Evolutionary conservation across 1,140 invertebrate species (phyloP).

Genomic region (Portunus trituberculatus): DNA sequence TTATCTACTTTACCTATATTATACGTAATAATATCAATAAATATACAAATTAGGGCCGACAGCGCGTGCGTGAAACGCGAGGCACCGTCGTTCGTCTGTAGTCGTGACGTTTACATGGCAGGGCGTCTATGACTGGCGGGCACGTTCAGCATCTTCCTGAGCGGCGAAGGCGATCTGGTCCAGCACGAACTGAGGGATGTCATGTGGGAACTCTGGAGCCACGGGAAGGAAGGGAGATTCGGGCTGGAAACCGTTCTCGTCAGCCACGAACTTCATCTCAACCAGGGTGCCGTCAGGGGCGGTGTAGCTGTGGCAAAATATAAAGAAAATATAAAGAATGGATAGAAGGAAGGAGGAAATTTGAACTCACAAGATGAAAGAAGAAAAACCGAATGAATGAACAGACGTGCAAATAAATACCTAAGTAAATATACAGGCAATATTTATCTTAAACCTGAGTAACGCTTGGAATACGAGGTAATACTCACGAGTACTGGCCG

Average conservation of each 20-base stretch:
- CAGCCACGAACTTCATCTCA: constrained; percentile 71
- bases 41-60: neutral
- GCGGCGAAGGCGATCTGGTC: constrained; percentile 19
- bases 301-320: constrained; percentile 58
- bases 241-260: constrained; percentile 76
- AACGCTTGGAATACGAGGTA: no score
- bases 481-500: constrained; percentile 63
- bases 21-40: neutral
- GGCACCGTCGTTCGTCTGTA: neutral
- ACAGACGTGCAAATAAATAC: neutral
- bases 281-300: constrained; percentile 68
- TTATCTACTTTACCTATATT: neutral
- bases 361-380: neutral
- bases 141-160: neutral
- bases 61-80: neutral
- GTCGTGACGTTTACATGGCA: neutral
- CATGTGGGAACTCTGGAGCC: constrained; percentile 65
- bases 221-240: constrained; percentile 69
- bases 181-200: constrained; percentile 48
- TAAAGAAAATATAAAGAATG: neutral
- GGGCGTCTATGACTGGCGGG: neutral
- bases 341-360: neutral
- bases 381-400: neutral
- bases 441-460: no score
- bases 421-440: neutral